Conservation (phyloP, 2,888 invertebrate genomes). For the Aplocera efformata region DNA sequence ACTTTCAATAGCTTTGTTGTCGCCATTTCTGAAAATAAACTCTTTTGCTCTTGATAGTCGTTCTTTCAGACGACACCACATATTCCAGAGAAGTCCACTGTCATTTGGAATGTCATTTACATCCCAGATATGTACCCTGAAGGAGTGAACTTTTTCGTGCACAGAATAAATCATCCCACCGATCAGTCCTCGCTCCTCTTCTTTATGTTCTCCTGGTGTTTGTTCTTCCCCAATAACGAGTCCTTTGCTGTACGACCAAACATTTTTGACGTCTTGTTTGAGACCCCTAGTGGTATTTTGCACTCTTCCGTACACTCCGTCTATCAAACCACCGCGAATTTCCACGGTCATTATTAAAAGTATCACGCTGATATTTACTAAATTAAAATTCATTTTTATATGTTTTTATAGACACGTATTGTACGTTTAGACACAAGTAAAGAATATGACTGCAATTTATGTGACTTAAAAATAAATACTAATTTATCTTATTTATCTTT, state of each 20-base stretch:
- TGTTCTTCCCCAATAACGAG: constrained; percentile 27
- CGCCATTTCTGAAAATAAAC: constrained; percentile 12
- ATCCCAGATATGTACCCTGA: constrained; percentile 22
- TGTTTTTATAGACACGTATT: not conserved
- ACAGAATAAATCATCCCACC: constrained; percentile 30
- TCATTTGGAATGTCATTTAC: constrained; percentile 25
- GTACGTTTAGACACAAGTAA: not conserved
- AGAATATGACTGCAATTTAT: constrained; percentile 3
- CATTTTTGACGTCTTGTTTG: constrained; percentile 24
- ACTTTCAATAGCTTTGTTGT: not conserved
- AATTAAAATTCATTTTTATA: constrained; percentile 28
- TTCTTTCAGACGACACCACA: constrained; percentile 24
- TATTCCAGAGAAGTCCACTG: constrained; percentile 27
- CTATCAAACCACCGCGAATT: constrained; percentile 30
- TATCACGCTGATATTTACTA: constrained; percentile 18
- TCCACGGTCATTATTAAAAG: constrained; percentile 20
- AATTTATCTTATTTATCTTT: constrained; percentile 14
- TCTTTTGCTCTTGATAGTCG: constrained; percentile 23
- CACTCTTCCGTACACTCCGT: constrained; percentile 25
- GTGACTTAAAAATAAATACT: constrained; percentile 6
- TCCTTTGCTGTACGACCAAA: constrained; percentile 26
- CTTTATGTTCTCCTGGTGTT: constrained; percentile 13
- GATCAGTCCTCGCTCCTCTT: constrained; percentile 18
- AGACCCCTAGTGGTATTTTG: constrained; percentile 31
- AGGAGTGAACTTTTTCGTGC: constrained; percentile 26